Evolutionary conservation across 2,797 vertebrate species (phyloP), one percentile per base, ranked within the genome.

Genomic region (Intellagama lesueurii): DNA sequence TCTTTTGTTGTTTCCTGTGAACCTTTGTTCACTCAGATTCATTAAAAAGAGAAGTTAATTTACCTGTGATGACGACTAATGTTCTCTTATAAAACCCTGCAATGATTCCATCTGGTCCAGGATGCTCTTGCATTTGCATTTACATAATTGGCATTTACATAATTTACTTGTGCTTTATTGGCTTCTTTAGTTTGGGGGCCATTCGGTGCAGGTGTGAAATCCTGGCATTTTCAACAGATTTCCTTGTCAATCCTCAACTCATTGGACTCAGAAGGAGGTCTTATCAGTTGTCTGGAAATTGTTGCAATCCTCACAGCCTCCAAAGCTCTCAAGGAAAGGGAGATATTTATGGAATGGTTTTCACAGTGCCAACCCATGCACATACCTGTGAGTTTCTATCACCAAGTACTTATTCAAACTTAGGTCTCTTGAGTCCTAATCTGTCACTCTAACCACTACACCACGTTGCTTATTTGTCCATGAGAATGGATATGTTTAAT

Each of bases 11-110:
- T 79, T 79, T 32, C 32, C 40, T 64, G 19, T n/a, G 49, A 56
- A 82, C 85, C 77, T 49, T 44, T 84, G 75, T 66, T 79, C 76
- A 83, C 64, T 78, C 40, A 68, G 64, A 81, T 32, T 66, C 78
- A 81, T 75, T 89, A 89, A 81, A 86, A 49, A 49, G 69, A 81
- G 49, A 75, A 75, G 56, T 76, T 89, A 86, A 89, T 89, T 89
- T 89, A 89, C 70, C 88, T 89, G 60, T 72, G 76, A 68, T 68
- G 56, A 66, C 56, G 19, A 81, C 52, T 81, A 81, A 75, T 81
- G 87, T 81, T 73, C 64, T 73, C 69, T 72, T 73, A 73, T 73
- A 73, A 87, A 87, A 24, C 35, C 44, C n/a, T 24, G 69, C 86
- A 81, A 52, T n/a, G 64, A 81, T 88, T 82, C 69, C 69, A 81